These are phyloP conservation scores for Orchesellides sinensis DNA, from an alignment of 2,888 invertebrate species.

Conservation along the genomic window DNA sequence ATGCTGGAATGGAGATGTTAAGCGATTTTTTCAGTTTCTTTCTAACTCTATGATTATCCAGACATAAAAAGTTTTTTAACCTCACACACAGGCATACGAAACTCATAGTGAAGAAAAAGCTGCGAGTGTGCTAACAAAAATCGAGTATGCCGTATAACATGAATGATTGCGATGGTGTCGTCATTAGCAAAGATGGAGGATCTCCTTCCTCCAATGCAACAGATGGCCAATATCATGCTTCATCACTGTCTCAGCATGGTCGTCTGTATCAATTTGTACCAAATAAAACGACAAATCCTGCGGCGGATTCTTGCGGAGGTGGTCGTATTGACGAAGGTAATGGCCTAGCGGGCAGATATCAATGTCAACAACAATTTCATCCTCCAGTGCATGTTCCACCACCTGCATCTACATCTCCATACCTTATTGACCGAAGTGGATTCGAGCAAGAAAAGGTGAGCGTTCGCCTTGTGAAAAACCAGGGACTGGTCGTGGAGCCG, in stretches of 20 bases:
- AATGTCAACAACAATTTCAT: not conserved
- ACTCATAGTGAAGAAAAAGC: no score
- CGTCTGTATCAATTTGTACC: not conserved
- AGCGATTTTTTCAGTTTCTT: no score
- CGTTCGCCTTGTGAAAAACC: constrained; percentile 40
- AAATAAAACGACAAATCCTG: not conserved
- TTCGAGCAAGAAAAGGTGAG: constrained; percentile 54
- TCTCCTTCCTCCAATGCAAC: no score
- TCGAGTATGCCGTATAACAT: constrained; percentile 1
- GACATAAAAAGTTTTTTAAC: no score
- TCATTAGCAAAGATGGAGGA: not conserved
- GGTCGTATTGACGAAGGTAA: not conserved
- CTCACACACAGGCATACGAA: no score
- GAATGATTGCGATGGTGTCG: not conserved
- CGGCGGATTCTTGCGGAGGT: not conserved
- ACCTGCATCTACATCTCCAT: not conserved
- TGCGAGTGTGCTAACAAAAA: no score
- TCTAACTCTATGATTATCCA: no score
- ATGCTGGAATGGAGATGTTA: no score
- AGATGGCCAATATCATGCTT: not conserved
- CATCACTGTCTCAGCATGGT: no score
- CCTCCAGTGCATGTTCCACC: not conserved
- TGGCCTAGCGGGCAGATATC: not conserved
- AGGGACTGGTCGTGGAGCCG: constrained; percentile 47
- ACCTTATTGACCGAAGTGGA: not conserved